Base-by-base conservation (phyloP, 2,113 vertebrate genomes). In the Perognathus longimembris region DNA sequence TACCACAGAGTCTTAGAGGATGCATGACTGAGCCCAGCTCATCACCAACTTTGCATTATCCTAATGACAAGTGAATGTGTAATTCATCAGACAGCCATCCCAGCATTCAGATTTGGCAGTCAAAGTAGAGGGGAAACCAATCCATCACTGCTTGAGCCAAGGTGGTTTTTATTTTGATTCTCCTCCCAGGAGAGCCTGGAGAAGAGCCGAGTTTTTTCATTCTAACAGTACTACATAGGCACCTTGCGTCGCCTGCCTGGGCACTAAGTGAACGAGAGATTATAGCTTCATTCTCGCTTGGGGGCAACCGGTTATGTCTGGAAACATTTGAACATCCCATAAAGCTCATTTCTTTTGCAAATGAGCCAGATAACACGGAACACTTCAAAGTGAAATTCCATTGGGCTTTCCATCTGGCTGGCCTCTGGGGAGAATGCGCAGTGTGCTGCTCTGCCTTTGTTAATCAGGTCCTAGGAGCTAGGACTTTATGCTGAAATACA, bases 261-360 rank as follows among this genome's bases (percentile, higher is more conserved):
- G 73, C 30, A 30, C 30, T 30, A 93, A 85, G 91, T 94, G 86
- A 94, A 94, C 88, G 93, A 79, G 92, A 90, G 73, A 95, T 75
- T 92, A 91, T 89, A 94, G 92, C 85, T 97, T 95, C 79, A 80
- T 94, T 96, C 92, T 95, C 50, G 74, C 96, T 96, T 90, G 93
- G 94, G 95, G 95, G 94, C 95, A 95, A 86, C 92, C 95, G 94
- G 93, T 95, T 96, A 92, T 96, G 94, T 96, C 96, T 97, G 96
- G 95, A 96, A 97, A 97, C 94, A 95, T 95, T 96, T 92, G 94
- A 97, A 96, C 95, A 95, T 95, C 90, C 88, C 89, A 95, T 94
- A 96, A 96, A 95, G 86, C 96, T 97, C 96, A 97, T 97, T 97
- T 97, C 95, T 96, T 97, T 97, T 97, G 96, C 96, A 97, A 97